phyloP scores from a whole-genome alignment of 2,888 invertebrate genomes.

The Melanchra persicariae region DNA sequence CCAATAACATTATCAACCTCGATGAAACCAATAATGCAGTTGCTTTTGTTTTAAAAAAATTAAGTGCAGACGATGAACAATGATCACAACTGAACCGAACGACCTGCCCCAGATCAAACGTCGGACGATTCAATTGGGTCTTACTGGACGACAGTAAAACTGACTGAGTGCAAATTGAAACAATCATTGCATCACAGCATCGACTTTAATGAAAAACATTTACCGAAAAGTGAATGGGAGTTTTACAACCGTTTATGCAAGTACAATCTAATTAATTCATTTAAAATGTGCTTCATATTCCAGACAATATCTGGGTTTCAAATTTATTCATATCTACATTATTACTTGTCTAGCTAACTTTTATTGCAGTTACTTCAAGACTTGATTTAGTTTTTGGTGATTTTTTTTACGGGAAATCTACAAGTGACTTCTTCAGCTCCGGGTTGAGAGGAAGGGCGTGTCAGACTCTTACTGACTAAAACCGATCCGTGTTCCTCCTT shows the following conservation, averaged over 20 bases:
- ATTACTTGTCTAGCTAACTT: constrained; percentile 4
- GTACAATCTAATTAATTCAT: constrained; percentile 4
- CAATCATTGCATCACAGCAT: constrained; percentile 58
- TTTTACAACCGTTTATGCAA: background rate
- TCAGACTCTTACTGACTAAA: no score
- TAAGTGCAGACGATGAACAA: constrained; percentile 41
- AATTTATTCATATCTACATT: background rate
- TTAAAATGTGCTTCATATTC: constrained; percentile 14
- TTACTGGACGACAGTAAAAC: constrained; percentile 65
- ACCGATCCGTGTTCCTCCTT: no score
- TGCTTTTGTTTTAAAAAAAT: constrained; percentile 46
- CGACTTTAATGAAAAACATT: constrained; percentile 44
- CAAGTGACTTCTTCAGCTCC: no score
- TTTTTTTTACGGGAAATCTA: no score
- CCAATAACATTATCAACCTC: constrained; percentile 18
- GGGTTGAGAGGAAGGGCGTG: no score
- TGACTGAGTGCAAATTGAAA: constrained; percentile 69
- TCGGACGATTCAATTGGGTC: constrained; percentile 72
- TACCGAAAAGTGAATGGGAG: constrained; percentile 15
- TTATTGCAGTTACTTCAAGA: background rate
- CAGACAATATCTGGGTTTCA: background rate
- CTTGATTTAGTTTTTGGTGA: constrained; percentile 15
- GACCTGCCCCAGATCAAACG: constrained; percentile 61
- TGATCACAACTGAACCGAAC: constrained; percentile 59
- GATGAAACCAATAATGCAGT: constrained; percentile 32